Evolutionary conservation across 1,140 invertebrate species (phyloP).

Genomic region (Drosophila lini): DNA sequence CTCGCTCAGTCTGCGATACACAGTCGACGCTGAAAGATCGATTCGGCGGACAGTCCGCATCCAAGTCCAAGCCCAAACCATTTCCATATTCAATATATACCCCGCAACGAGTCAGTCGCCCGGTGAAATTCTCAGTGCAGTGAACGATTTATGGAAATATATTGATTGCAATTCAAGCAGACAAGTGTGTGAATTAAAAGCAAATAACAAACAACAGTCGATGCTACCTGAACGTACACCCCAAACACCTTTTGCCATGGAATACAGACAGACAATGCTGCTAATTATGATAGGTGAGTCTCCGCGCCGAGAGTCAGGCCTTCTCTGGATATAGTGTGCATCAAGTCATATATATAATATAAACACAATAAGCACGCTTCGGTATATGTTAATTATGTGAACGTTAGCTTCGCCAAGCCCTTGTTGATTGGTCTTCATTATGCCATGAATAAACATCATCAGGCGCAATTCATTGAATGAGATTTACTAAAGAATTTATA

Average conservation of each 20-base stretch:
- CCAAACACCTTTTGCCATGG: conserved; percentile 9
- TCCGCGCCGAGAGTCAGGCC: conserved; percentile 15
- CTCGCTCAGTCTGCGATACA: conserved; percentile 67
- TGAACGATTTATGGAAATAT: conserved; percentile 63
- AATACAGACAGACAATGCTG: conserved; percentile 50
- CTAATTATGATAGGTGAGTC: conserved; percentile 60
- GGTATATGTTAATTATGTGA: conserved; percentile 49
- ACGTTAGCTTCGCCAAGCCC: conserved; percentile 24
- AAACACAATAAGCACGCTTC: conserved; percentile 5
- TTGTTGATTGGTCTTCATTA: conserved; percentile 28
- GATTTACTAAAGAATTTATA: background rate
- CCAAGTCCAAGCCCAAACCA: conserved; percentile 6
- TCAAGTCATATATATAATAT: background rate
- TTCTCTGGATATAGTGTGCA: conserved; percentile 18
- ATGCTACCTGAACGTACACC: conserved; percentile 13
- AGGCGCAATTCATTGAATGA: conserved; percentile 12
- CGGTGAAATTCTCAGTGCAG: conserved; percentile 52
- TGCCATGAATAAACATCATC: conserved; percentile 14
- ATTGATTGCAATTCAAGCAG: conserved; percentile 48
- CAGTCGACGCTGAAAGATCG: conserved; percentile 74
- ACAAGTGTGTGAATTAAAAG: conserved; percentile 58
- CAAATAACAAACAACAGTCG: conserved; percentile 44
- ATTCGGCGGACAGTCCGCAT: conserved; percentile 45
- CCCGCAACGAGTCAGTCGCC: conserved; percentile 15
- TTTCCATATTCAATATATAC: conserved; percentile 17